Base-by-base conservation (phyloP, 2,797 vertebrate species). In the Sarcophilus harrisii region DNA sequence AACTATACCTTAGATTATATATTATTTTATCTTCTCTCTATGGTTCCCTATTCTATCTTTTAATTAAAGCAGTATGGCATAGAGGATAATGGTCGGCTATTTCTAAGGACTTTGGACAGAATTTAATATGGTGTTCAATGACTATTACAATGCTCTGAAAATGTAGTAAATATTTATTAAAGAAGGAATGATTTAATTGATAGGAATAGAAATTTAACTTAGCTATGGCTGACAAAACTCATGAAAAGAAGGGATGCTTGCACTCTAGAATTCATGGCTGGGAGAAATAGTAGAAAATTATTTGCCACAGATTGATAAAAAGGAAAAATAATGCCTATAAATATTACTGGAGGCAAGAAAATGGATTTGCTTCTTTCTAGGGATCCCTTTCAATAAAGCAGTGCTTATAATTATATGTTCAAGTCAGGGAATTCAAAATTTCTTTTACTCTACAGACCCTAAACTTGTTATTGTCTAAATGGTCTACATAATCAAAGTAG, bases 291-390 rank as follows among this genome's bases (percentile, higher is more conserved):
- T 28, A 3, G 59, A 87, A 91, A 12, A 0, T 30, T 91, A 6
- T 81, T 92, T 81, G 38, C 32, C 57, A 58, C 24, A 95, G 92
- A 94, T 6, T 54, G n/a, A 49, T 92, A 73, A 91, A 90, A 90
- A 60, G 21, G 10, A 90, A 91, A 91, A 6, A 94, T 91, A 96
- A 62, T 8, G 18, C 62, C 49, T 81, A n/a, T 92, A 90, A 92
- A 12, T 38, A 27, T 59, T 13, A 57, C 14, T 57, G 8, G 59
- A 90, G 16, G 18, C 29, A 14, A 92, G 6, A 32, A 66, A 21
- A 49, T 29, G 30, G 21, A 60, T 94, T 66, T 91, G 55, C 5
- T 92, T 28, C 59, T 60, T 13, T 52, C 30, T 58, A 5, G 57
- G 55, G 1, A 27, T 13, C 0, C 0, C 12, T 58, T 91, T 6